phyloP scores from a whole-genome alignment of 2,888 invertebrate genomes.

The Dolomedes plantarius region DNA sequence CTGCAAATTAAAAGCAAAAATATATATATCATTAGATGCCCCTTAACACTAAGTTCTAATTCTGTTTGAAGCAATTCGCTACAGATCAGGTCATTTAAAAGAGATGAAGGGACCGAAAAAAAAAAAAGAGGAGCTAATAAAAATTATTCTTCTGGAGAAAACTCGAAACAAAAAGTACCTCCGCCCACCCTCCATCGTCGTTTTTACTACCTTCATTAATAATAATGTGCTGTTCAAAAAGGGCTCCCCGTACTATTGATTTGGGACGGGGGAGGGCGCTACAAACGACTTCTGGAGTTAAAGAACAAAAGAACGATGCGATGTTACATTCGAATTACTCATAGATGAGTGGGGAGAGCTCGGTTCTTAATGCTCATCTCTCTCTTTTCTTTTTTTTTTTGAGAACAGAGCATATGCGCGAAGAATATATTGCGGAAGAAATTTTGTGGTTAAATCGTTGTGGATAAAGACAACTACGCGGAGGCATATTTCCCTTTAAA shows the following conservation, averaged over 20 bases:
- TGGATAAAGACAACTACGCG: too few relatives aligned
- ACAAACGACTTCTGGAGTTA: neutral
- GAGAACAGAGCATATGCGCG: too few relatives aligned
- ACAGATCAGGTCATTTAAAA: neutral
- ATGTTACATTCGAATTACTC: slow-evolving; percentile 12
- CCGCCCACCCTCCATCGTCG: neutral
- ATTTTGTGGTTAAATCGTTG: too few relatives aligned
- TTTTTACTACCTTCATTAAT: slow-evolving; percentile 16
- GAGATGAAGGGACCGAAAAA: neutral
- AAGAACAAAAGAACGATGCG: neutral
- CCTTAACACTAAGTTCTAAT: neutral
- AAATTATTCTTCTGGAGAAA: neutral
- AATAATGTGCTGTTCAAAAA: neutral
- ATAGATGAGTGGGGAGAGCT: neutral
- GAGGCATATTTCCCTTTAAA: too few relatives aligned
- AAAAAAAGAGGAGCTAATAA: neutral
- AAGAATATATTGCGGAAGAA: too few relatives aligned
- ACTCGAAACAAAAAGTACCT: neutral
- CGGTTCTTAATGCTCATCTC: neutral
- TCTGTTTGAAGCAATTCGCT: neutral
- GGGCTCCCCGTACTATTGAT: neutral
- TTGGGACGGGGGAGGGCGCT: neutral
- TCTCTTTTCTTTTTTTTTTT: neutral
- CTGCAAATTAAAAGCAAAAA: too few relatives aligned
- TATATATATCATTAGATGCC: neutral